These are phyloP conservation scores for Apteryx owenii DNA, from an alignment of 2,113 vertebrate genomes.

Conservation along the genomic window DNA sequence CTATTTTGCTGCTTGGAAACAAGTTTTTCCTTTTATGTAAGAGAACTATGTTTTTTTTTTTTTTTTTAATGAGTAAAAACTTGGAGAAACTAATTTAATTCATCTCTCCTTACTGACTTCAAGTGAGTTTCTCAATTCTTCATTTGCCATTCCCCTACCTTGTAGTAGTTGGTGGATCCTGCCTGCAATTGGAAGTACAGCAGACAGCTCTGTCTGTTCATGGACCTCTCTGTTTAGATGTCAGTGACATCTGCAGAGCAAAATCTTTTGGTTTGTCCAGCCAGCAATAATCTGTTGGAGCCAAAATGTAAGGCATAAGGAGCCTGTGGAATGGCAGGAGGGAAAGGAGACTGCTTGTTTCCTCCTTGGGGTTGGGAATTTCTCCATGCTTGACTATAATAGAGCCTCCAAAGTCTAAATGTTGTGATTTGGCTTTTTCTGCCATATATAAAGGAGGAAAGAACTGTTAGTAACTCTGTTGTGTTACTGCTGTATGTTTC, in stretches of 20 bases:
- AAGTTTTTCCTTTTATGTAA: too few species aligned
- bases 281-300: not conserved
- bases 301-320: not conserved
- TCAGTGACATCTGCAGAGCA: not conserved
- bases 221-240: not conserved
- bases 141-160: not conserved
- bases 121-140: not conserved
- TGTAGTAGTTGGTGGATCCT: not conserved
- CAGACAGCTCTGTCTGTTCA: not conserved
- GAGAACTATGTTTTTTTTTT: not conserved
- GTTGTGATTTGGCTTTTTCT: not conserved
- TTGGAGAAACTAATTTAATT: not conserved
- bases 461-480: not conserved
- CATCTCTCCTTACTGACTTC: not conserved
- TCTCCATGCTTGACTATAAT: not conserved
- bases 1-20: not conserved
- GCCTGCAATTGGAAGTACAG: not conserved
- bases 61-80: not conserved
- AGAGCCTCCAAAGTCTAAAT: not conserved
- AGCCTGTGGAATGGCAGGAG: not conserved
- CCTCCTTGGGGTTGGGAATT: fast-evolving
- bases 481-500: not conserved
- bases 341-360: not conserved
- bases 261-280: not conserved
- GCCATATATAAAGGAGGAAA: not conserved